Conservation (phyloP, 2,113 vertebrate species). For the Aphyosemion australe region DNA sequence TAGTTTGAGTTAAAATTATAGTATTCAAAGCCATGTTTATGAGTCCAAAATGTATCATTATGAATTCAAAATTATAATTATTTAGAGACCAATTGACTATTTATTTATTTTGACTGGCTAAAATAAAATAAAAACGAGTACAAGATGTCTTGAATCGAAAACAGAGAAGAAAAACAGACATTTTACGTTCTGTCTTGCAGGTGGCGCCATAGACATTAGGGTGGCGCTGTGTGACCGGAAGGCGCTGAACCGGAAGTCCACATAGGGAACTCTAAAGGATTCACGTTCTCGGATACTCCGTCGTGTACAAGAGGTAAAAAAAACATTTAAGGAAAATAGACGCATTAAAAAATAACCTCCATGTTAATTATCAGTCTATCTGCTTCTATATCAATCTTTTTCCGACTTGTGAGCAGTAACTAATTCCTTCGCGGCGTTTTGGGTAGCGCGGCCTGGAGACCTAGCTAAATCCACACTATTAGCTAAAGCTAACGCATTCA, state of each 20-base stretch:
- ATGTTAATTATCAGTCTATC: too few relatives aligned
- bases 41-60: too few relatives aligned
- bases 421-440: neutral
- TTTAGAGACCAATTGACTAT: too few relatives aligned
- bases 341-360: too few relatives aligned
- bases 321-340: neutral
- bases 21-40: too few relatives aligned
- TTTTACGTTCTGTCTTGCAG: neutral
- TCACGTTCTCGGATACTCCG: neutral
- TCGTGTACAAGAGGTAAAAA: slow-evolving; percentile 7
- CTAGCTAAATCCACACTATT: neutral
- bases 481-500: neutral
- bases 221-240: too few relatives aligned
- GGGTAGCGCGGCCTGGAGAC: neutral
- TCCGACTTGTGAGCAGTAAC: neutral
- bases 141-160: too few relatives aligned
- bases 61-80: too few relatives aligned
- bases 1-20: too few relatives aligned
- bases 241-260: slow-evolving; percentile 20
- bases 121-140: too few relatives aligned
- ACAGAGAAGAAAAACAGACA: too few relatives aligned
- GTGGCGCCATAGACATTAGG: neutral
- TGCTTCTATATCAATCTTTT: neutral
- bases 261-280: neutral
- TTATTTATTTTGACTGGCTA: too few relatives aligned